phyloP scores from a whole-genome alignment of 2,888 invertebrate species.

The Yponomeuta cagnagella region DNA sequence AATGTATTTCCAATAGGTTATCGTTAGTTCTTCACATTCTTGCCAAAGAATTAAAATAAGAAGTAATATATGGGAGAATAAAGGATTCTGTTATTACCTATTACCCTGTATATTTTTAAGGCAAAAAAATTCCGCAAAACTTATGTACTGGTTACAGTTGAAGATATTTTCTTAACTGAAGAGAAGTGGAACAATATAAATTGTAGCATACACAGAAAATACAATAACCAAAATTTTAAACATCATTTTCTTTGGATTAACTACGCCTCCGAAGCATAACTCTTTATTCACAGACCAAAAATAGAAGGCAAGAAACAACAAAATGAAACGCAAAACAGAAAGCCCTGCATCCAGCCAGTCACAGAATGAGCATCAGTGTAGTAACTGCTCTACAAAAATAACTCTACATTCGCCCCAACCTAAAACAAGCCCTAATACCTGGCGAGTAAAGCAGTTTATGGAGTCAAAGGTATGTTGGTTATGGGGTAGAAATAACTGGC shows the following conservation, averaged over 20 bases:
- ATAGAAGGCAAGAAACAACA: background rate
- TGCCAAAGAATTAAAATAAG: too few species aligned
- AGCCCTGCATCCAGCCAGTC: background rate
- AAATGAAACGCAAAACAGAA: background rate
- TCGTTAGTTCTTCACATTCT: too few species aligned
- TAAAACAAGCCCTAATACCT: background rate
- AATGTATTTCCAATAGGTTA: too few species aligned
- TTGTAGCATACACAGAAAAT: too few species aligned
- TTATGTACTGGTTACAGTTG: too few species aligned
- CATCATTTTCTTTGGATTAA: background rate
- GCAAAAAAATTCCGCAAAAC: too few species aligned
- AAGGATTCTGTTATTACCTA: too few species aligned
- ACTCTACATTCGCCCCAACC: background rate
- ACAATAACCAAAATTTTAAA: background rate
- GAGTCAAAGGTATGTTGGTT: constrained; percentile 9
- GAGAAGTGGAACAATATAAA: too few species aligned
- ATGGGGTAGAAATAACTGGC: constrained; percentile 48
- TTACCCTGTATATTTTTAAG: too few species aligned
- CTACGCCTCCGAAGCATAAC: background rate
- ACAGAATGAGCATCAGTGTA: background rate
- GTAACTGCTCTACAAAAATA: background rate
- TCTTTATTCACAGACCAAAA: background rate
- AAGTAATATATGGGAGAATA: too few species aligned
- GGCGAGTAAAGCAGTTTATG: background rate
- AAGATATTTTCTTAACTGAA: too few species aligned